phyloP scores from a whole-genome alignment of 2,797 vertebrate species.

The Sphenodon punctatus region DNA sequence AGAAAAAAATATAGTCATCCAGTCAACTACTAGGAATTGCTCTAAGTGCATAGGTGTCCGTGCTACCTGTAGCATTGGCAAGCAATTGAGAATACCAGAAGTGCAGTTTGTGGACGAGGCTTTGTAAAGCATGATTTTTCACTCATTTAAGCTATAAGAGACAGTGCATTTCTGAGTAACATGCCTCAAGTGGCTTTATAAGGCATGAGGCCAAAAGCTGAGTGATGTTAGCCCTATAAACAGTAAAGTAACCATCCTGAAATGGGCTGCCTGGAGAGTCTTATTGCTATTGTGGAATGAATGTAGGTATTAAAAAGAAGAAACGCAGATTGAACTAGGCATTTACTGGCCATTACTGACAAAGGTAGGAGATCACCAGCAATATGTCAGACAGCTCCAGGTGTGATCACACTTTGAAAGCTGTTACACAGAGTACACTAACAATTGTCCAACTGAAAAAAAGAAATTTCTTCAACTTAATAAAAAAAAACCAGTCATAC shows the following conservation, averaged over 20 bases:
- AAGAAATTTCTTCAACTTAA: neutral
- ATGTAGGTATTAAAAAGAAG: neutral
- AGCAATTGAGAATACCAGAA: constrained; percentile 28
- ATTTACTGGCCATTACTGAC: neutral
- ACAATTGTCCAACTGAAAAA: rapidly evolving
- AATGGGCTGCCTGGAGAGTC: neutral
- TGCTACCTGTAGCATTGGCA: constrained; percentile 37
- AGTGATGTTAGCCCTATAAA: neutral
- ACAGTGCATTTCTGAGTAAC: neutral
- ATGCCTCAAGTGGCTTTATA: constrained; percentile 2
- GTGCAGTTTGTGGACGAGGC: neutral
- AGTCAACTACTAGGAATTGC: neutral
- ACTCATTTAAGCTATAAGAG: neutral
- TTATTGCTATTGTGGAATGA: neutral
- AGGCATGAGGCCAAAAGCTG: constrained; percentile 5
- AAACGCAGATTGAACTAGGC: neutral
- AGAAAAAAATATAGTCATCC: neutral
- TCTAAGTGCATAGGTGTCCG: neutral
- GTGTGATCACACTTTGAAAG: neutral
- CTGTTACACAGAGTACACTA: neutral
- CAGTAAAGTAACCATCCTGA: neutral
- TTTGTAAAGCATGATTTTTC: neutral
- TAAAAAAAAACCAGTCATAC: neutral
- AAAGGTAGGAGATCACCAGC: neutral
- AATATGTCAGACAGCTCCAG: neutral